These are phyloP conservation scores for Delia radicum DNA, from an alignment of 1,140 invertebrate species.

Conservation along the genomic window DNA sequence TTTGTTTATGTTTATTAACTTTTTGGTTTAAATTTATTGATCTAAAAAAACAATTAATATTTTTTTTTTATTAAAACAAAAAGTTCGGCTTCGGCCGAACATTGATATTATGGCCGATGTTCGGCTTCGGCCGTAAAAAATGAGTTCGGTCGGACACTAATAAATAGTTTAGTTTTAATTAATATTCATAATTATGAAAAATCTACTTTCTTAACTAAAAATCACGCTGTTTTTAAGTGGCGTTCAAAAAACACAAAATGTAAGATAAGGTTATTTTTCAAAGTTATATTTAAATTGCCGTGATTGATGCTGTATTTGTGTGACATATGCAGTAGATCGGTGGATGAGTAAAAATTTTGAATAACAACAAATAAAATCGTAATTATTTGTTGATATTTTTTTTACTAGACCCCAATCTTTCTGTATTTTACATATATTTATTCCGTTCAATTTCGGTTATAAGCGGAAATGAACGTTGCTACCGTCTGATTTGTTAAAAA, in stretches of 20 bases:
- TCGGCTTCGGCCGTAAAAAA: no score
- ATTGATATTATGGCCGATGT: no score
- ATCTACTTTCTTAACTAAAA: not conserved
- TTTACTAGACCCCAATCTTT: not conserved
- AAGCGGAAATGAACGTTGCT: not conserved
- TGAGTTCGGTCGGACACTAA: not conserved
- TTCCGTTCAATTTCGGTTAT: not conserved
- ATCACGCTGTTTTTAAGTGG: not conserved
- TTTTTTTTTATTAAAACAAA: no score
- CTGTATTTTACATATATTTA: no score
- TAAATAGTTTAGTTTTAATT: not conserved
- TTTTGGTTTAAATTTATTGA: no score
- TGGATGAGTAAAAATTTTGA: not conserved
- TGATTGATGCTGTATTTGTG: not conserved
- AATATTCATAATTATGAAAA: not conserved
- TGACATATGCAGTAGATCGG: no score
- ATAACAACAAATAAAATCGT: not conserved
- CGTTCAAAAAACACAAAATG: not conserved
- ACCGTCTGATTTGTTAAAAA: no score
- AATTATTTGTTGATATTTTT: not conserved
- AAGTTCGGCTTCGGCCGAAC: no score
- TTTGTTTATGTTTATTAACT: no score
- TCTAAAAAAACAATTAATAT: no score
- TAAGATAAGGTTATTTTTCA: not conserved
- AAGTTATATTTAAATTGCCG: not conserved